A percentile compares a stretch with the other conserved stretches of the same genome.
These are phyloP conservation scores for Machimus rusticus DNA, from an alignment of 2,888 invertebrate species.

Conservation along the genomic window DNA sequence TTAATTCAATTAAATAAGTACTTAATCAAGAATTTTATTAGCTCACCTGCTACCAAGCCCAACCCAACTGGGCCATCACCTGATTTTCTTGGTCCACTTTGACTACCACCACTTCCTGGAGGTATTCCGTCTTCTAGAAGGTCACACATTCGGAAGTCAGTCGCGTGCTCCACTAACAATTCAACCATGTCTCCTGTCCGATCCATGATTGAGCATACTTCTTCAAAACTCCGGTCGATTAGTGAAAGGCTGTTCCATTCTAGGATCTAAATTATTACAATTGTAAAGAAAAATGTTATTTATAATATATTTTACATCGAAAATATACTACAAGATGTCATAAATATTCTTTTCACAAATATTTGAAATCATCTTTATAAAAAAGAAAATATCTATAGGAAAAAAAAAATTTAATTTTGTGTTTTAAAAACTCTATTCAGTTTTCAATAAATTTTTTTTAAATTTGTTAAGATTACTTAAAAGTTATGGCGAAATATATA, in stretches of 20 bases:
- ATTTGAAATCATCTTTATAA: too few relatives aligned
- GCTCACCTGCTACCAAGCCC: constrained; percentile 62
- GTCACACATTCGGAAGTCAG: constrained; percentile 76
- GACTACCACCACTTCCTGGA: constrained; percentile 60
- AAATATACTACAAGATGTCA: neutral
- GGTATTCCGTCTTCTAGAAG: constrained; percentile 74
- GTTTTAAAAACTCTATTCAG: too few relatives aligned
- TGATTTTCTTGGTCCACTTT: constrained; percentile 61
- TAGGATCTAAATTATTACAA: constrained; percentile 69
- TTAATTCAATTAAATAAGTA: neutral
- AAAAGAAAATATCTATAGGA: too few relatives aligned
- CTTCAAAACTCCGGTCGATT: constrained; percentile 91
- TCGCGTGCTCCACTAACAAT: constrained; percentile 82
- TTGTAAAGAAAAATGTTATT: neutral
- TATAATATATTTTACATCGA: neutral
- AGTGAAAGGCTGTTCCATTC: constrained; percentile 92
- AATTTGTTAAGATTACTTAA: too few relatives aligned
- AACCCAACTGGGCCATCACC: constrained; percentile 62
- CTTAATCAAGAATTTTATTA: neutral
- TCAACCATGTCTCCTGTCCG: constrained; percentile 87
- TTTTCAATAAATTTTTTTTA: too few relatives aligned
- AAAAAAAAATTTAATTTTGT: too few relatives aligned
- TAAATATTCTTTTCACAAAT: neutral
- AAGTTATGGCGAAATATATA: too few relatives aligned
- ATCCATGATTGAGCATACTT: constrained; percentile 89